phyloP scores from a whole-genome alignment of 2,113 vertebrate species.

The Gambusia holbrooki region DNA sequence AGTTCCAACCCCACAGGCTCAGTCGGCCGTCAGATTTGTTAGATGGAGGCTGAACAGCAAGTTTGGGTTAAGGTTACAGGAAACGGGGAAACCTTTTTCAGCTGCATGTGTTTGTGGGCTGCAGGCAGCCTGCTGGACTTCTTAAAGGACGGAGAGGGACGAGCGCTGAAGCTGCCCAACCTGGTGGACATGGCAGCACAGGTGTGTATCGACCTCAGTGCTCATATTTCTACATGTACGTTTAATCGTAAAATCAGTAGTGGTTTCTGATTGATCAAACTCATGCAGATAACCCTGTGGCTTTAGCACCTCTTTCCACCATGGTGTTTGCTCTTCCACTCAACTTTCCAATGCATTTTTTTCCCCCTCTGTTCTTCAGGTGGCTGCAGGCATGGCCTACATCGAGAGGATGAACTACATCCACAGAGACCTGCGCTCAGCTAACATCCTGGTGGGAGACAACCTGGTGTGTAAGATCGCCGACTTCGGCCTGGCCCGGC shows the following conservation, averaged over 20 bases:
- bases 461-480: conserved; percentile 97
- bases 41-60: neutral
- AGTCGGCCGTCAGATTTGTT: neutral
- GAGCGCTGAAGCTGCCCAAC: conserved; percentile 91
- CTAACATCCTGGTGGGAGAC: conserved; percentile 96
- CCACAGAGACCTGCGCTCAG: conserved; percentile 94
- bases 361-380: conserved; percentile 67
- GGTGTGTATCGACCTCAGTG: conserved; percentile 70
- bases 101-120: conserved; percentile 20
- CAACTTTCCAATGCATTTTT: neutral
- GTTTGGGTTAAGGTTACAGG: neutral
- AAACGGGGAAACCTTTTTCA: neutral
- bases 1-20: neutral
- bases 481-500: conserved; percentile 93
- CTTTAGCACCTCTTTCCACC: neutral
- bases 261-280: neutral
- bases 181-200: conserved; percentile 98
- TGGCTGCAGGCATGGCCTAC: conserved; percentile 95
- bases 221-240: neutral
- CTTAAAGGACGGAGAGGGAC: conserved; percentile 91
- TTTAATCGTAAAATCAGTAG: too few species aligned
- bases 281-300: too few species aligned
- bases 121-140: conserved; percentile 96
- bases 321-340: neutral
- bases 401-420: conserved; percentile 99